Percentiles rank a stretch among this genome's conserved stretches.
phyloP scores from a whole-genome alignment of 1,140 invertebrate species.

The Aplysia californica region DNA sequence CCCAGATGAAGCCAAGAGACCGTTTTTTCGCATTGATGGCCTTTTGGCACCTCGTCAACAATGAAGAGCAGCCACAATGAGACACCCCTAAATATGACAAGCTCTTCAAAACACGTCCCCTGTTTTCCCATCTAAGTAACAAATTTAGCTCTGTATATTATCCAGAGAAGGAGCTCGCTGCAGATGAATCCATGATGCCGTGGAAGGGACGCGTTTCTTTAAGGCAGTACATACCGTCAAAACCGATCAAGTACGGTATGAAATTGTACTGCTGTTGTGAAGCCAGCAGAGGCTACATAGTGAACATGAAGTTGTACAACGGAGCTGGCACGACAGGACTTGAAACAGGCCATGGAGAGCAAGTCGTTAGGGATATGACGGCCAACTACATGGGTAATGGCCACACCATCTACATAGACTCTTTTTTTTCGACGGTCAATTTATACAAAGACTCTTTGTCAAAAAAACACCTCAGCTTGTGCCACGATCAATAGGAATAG shows the following conservation, averaged over 20 bases:
- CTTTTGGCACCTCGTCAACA: not conserved
- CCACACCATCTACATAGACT: slow-evolving; percentile 4
- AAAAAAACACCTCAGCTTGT: not conserved
- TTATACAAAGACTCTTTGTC: not conserved
- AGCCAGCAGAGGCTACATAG: not conserved
- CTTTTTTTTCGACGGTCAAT: slow-evolving; percentile 4
- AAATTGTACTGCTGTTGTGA: slow-evolving; percentile 8
- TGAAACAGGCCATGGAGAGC: not conserved
- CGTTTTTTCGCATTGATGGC: not conserved
- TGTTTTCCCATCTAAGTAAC: not conserved
- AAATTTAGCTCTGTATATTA: not conserved
- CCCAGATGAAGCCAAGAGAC: not conserved
- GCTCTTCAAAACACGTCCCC: not conserved
- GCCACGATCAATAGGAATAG: not conserved
- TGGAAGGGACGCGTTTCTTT: not conserved
- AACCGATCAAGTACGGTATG: slow-evolving; percentile 5
- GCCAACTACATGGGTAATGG: not conserved
- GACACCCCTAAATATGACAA: not conserved
- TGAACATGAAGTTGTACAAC: slow-evolving; percentile 3
- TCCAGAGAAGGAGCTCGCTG: not conserved
- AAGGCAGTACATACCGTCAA: slow-evolving; percentile 3
- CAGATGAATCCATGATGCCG: slow-evolving; percentile 2
- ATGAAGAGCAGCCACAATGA: not conserved
- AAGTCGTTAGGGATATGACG: not conserved
- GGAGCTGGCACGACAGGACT: not conserved